Base-by-base conservation (phyloP, 2,113 vertebrate genomes). In the Platycercus adscitus region DNA sequence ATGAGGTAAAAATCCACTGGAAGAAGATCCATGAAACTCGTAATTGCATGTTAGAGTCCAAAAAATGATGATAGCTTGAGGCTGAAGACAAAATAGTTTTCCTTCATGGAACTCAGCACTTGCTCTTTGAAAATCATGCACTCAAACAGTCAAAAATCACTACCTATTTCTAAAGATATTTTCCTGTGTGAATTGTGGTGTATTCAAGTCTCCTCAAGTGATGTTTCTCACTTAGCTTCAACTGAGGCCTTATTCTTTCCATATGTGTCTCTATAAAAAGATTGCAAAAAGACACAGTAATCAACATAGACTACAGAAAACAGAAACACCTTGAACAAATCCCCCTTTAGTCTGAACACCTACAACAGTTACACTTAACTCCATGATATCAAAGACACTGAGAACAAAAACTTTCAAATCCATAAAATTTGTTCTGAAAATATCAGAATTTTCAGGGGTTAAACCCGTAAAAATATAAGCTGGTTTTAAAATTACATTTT, bases 91-190 rank as follows among this genome's bases (percentile, higher is more conserved):
- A 73, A 24, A 11, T 13, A 53, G 8, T 49, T 76, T 78, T 8
- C 7, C 23, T 3, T 26, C 2, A 26, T 17, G 15, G n/a, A 86
- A 37, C 3, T 6, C 11, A 64, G 16, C 3, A 17, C 3, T 8
- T 66, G 9, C 1, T 56, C 83, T 81, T 35, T 50, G 13, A 68
- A 65, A 89, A 47, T 18, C 5, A 19, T 18, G 13, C 5, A 21
- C 19, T 81, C 21, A 39, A 13, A 14, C 21, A 43, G n/a, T 26
- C 19, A 79, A 53, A 91, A 82, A 29, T 28, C 11, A 17, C 28
- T 80, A 23, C 13, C 5, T 89, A 2, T 21, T 88, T 76, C 47
- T 49, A 24, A 70, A 70, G 25, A 44, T 10, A 5, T 11, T 46
- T 18, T 28, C 20, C 35, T 9, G 2, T 44, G 16, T 76, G 44